Conservation (phyloP, 2,888 invertebrate species). For the Noctua janthe region DNA sequence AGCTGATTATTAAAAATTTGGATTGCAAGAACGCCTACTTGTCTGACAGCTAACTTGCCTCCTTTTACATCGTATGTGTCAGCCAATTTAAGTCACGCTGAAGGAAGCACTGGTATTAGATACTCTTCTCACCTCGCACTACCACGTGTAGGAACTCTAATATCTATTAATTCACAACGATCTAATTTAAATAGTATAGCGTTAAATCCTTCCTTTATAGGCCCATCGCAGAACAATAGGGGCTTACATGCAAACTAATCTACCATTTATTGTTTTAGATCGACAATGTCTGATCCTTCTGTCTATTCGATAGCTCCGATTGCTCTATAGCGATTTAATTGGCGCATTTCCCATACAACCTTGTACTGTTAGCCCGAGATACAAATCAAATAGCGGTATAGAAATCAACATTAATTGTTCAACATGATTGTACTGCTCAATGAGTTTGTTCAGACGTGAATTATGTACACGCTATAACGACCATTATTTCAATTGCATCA, state of each 20-base stretch:
- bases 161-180: conserved; percentile 9
- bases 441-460: conserved; percentile 59
- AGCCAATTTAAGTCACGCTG: neutral
- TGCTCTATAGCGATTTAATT: conserved; percentile 79
- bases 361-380: conserved; percentile 77
- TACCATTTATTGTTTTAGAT: conserved; percentile 75
- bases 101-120: neutral
- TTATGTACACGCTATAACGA: conserved; percentile 58
- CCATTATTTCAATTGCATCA: conserved; percentile 43
- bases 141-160: neutral
- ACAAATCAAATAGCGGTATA: conserved; percentile 84
- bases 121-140: neutral
- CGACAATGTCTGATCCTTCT: conserved; percentile 66
- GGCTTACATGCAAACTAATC: conserved; percentile 72
- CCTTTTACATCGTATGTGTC: neutral
- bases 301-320: conserved; percentile 65
- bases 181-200: conserved; percentile 46
- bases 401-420: conserved; percentile 87
- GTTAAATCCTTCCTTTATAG: conserved; percentile 44
- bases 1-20: neutral
- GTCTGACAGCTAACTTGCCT: neutral
- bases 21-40: neutral
- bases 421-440: conserved; percentile 75
- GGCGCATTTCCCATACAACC: conserved; percentile 82
- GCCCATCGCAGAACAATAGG: conserved; percentile 55